Conservation (phyloP, 1,140 invertebrate species). For the Teleopsis dalmanni region DNA sequence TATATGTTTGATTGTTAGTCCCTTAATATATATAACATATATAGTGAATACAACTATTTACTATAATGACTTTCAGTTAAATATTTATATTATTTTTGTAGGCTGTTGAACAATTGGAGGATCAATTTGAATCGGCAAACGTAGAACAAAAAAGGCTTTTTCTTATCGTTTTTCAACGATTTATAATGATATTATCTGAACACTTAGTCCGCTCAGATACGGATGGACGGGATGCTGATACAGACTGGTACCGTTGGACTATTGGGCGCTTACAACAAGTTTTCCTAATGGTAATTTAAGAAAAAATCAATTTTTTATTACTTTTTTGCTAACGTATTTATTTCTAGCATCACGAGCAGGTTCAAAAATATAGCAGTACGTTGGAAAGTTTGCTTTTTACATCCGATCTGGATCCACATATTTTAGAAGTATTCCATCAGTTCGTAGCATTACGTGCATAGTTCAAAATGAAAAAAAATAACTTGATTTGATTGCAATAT, state of each 20-base stretch:
- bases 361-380: slow-evolving; percentile 93
- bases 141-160: slow-evolving; percentile 96
- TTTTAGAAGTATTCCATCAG: slow-evolving; percentile 94
- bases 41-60: not conserved
- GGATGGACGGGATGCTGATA: slow-evolving; percentile 86
- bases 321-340: not conserved
- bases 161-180: slow-evolving; percentile 95
- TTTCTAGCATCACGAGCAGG: slow-evolving; percentile 87
- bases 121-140: slow-evolving; percentile 86
- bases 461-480: too few species aligned
- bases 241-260: slow-evolving; percentile 96
- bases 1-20: not conserved
- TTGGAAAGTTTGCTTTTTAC: slow-evolving; percentile 93
- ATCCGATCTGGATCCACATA: slow-evolving; percentile 91
- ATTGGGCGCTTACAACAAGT: slow-evolving; percentile 91
- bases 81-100: slow-evolving; percentile 18
- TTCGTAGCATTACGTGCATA: slow-evolving; percentile 61
- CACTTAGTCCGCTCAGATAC: slow-evolving; percentile 90
- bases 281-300: slow-evolving; percentile 72
- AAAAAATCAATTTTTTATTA: slow-evolving; percentile 6
- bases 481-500: too few species aligned
- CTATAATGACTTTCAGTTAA: not conserved
- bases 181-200: slow-evolving; percentile 97
- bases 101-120: slow-evolving; percentile 91
- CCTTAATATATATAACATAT: not conserved